Base-by-base conservation (phyloP, 2,888 invertebrate genomes). In the Dugesia japonica region DNA sequence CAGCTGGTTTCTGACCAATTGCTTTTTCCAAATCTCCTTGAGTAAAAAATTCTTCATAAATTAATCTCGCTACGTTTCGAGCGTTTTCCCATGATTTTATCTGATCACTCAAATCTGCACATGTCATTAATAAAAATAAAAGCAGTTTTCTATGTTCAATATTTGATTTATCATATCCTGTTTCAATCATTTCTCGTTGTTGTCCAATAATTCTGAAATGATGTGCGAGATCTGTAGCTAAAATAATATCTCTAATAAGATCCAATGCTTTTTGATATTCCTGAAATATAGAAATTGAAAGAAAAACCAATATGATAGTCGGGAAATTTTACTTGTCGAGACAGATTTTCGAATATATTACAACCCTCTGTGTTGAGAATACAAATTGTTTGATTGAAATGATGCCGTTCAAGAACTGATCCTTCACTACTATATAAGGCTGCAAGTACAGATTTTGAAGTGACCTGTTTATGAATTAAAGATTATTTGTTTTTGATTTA, bases 381-480 rank as follows among this genome's bases (percentile, higher is more conserved):
- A 80, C 90, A 90, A 86, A 92, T 88, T 0, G 91, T 89, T 83
- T 91, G 91, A 0, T 91, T 89, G 76, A 92, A 87, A 83, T 92
- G 92, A 83, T 92, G 92, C 26, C 91, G 87, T 86, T 91, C 91
- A 89, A 91, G 89, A 20, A 91, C 90, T 74, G 91, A 91, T 38
- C 91, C 91, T 82, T 91, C 90, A 73, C 90, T 91, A 33, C 90
- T 90, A 84, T 91, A 92, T 42, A 92, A 85, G 77, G 89, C 89
- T 0, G 91, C 91, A 72, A 92, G 85, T 0, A 89, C 88, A 31
- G 87, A 86, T 81, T 86, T 84, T 72, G 72, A 72, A 23, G 72
- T 28, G 13, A 72, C 28, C 72, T 72, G 56, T 56, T 4, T 56
- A 4, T 4, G n/a, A 23, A 56, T 13, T 7, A 7, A 56, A 4